Conservation (phyloP, 2,113 vertebrate genomes). For the Ictalurus furcatus region DNA sequence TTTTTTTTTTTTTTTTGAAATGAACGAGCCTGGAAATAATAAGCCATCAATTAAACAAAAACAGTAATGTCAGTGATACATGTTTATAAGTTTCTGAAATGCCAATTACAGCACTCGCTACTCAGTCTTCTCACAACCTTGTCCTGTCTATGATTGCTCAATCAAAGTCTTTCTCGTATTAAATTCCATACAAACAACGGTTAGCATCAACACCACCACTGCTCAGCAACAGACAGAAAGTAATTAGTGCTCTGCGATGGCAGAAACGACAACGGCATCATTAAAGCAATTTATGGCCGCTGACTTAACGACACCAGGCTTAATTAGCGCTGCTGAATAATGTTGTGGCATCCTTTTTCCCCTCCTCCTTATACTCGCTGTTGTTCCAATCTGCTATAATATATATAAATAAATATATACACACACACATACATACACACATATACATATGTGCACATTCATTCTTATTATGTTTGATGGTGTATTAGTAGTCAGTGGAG, state of each 20-base stretch:
- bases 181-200: conserved; percentile 10
- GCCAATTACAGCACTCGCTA: neutral
- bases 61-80: neutral
- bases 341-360: conserved; percentile 6
- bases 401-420: no score
- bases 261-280: conserved; percentile 52
- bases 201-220: conserved; percentile 18
- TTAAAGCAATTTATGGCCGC: conserved; percentile 55
- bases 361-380: neutral
- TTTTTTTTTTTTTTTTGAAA: neutral
- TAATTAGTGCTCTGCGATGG: conserved; percentile 52
- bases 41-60: neutral
- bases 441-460: conserved; percentile 14
- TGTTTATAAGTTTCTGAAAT: conserved; percentile 1
- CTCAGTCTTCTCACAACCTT: conserved; percentile 9
- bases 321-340: conserved; percentile 52
- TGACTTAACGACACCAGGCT: conserved; percentile 48
- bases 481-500: conserved; percentile 43
- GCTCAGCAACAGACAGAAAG: conserved; percentile 46
- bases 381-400: neutral
- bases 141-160: conserved; percentile 28
- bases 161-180: conserved; percentile 29
- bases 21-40: no score
- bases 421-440: neutral
- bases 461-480: conserved; percentile 50